Evolutionary conservation across 1,140 invertebrate species (phyloP), one percentile per base, ranked within the genome.

Genomic region (Temnothorax longispinosus): DNA sequence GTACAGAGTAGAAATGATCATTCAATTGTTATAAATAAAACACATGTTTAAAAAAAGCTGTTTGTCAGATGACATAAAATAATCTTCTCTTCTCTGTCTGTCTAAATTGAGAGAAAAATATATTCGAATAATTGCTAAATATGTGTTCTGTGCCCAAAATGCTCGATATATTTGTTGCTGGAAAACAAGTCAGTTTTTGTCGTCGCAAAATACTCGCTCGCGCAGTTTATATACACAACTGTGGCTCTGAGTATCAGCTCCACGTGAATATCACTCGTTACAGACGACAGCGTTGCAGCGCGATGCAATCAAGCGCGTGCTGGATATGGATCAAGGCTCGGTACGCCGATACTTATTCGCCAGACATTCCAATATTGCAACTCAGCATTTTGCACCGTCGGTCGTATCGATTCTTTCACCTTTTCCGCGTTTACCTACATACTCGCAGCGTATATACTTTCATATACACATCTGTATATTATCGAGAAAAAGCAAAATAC

Each of bases 311-410:
- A 80, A 65, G 89, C 54, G 82, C 81, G 44, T 82, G 76, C 32
- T 76, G 58, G 90, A 94, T 94, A 85, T 94, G 91, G 93, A 93
- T 94, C 93, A 94, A 94, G 93, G 93, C 92, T 84, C 80, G 54
- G 65, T 74, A 81, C 65, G 86, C 85, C 89, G 90, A 92, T 93
- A 92, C 92, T 92, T 91, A 92, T 89, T 89, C 89, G 76, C 58
- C 76, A 92, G 88, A 86, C 92, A 93, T 92, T 93, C 91, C 88
- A 85, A 92, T 93, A 94, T 92, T 92, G 91, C 91, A 91, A 93
- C 81, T 92, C 90, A 85, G 92, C 89, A 81, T 89, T 92, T 90
- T 86, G 72, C 89, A 72, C 81, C 54, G 75, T 85, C 58, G 50
- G 75, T 85, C 52, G 50, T 44, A 41, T 58, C 47, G 60, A 75